Percentiles rank a stretch among this genome's conserved stretches.
These are phyloP conservation scores for Physella acuta DNA, from an alignment of 1,140 invertebrate genomes.

Conservation along the genomic window DNA sequence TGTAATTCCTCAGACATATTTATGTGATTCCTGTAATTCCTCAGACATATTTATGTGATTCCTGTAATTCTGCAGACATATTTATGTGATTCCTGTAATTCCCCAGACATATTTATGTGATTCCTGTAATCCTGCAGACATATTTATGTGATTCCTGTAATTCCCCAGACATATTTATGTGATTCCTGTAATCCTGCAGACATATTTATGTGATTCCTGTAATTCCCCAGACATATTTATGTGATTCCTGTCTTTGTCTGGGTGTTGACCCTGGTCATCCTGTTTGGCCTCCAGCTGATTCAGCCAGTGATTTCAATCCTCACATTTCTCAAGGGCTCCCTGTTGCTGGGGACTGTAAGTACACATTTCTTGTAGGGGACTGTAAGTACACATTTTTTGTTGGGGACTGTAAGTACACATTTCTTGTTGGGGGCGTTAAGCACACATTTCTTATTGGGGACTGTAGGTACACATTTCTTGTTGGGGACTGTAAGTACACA, in stretches of 20 bases:
- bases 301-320: conserved; percentile 54
- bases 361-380: not conserved
- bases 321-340: conserved; percentile 53
- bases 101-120: too few relatives aligned
- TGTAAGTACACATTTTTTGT: conserved; percentile 24
- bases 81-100: too few relatives aligned
- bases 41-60: too few relatives aligned
- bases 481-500: not conserved
- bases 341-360: conserved; percentile 55
- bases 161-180: too few relatives aligned
- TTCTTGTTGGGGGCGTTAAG: not conserved
- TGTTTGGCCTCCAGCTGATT: conserved; percentile 50
- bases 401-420: conserved; percentile 50
- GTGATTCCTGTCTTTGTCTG: conserved; percentile 55
- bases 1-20: too few relatives aligned
- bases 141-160: too few relatives aligned
- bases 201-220: too few relatives aligned
- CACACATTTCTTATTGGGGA: conserved; percentile 38
- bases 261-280: conserved; percentile 45
- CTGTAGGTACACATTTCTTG: conserved; percentile 41
- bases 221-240: conserved; percentile 44
- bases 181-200: too few relatives aligned
- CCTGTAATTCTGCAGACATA: too few relatives aligned
- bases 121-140: too few relatives aligned
- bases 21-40: too few relatives aligned